phyloP scores from a whole-genome alignment of 2,888 invertebrate genomes.

The Stomorhina lunata region DNA sequence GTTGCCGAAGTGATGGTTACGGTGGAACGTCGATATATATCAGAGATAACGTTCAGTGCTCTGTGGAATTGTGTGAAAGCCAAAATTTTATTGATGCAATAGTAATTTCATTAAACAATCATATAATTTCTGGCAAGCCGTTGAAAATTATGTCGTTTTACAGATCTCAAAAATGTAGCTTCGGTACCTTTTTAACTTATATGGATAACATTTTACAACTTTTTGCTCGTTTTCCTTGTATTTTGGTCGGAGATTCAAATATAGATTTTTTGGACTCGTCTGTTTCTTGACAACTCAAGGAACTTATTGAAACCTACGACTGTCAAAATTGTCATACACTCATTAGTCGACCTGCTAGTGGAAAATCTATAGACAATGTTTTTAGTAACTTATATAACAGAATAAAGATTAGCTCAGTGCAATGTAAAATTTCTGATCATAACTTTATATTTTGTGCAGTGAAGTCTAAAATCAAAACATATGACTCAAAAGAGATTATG shows the following conservation, averaged over 20 bases:
- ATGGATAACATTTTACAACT: background rate
- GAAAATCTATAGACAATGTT: conserved; percentile 6
- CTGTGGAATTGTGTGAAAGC: background rate
- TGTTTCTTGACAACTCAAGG: background rate
- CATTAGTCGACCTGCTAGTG: background rate
- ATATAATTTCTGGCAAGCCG: no score
- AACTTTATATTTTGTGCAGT: background rate
- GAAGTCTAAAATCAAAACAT: background rate
- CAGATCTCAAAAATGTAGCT: background rate
- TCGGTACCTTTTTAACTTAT: background rate
- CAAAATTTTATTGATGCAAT: background rate
- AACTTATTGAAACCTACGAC: background rate
- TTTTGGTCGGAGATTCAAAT: background rate
- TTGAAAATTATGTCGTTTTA: background rate
- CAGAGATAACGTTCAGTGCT: background rate
- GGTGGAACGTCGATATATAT: background rate
- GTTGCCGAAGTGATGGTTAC: background rate
- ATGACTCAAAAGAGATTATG: background rate
- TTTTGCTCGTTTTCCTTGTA: background rate
- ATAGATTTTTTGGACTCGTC: background rate
- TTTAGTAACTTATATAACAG: background rate
- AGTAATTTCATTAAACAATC: background rate
- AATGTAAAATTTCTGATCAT: background rate
- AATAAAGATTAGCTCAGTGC: background rate
- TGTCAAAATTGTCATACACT: background rate